Evolutionary conservation across 2,888 invertebrate genomes (phyloP).

Genomic region (Xanthia icteritia): DNA sequence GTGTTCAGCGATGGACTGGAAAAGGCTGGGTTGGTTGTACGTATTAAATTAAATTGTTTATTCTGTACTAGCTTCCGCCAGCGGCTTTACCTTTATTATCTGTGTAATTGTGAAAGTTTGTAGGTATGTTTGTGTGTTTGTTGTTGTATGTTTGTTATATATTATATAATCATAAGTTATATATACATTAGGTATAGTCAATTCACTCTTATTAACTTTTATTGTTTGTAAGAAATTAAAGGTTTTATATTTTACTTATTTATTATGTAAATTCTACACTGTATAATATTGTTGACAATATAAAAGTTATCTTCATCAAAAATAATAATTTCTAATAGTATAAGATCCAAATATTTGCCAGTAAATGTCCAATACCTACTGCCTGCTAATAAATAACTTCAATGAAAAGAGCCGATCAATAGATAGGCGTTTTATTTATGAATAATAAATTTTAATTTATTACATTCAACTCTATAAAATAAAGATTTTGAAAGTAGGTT

Average conservation of each 20-base stretch:
- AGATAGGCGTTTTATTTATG: constrained; percentile 15
- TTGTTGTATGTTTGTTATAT: too few species aligned
- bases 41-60: not conserved
- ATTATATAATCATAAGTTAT: too few species aligned
- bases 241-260: too few species aligned
- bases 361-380: not conserved
- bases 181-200: too few species aligned
- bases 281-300: not conserved
- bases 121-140: too few species aligned
- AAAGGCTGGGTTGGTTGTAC: not conserved
- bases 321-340: not conserved
- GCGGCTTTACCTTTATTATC: too few species aligned
- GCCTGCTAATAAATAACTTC: not conserved
- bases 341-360: constrained; percentile 9
- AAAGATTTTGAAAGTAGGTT: constrained; percentile 17
- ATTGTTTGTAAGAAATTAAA: too few species aligned
- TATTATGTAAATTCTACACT: not conserved
- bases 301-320: not conserved
- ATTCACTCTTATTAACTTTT: too few species aligned
- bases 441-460: constrained; percentile 27
- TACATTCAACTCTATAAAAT: constrained; percentile 28
- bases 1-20: not conserved
- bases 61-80: too few species aligned
- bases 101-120: too few species aligned
- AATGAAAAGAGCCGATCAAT: constrained; percentile 10